Percentiles rank a stretch among this genome's conserved stretches.
Conservation (phyloP, 2,113 vertebrate genomes). For the Pluvianellus socialis region DNA sequence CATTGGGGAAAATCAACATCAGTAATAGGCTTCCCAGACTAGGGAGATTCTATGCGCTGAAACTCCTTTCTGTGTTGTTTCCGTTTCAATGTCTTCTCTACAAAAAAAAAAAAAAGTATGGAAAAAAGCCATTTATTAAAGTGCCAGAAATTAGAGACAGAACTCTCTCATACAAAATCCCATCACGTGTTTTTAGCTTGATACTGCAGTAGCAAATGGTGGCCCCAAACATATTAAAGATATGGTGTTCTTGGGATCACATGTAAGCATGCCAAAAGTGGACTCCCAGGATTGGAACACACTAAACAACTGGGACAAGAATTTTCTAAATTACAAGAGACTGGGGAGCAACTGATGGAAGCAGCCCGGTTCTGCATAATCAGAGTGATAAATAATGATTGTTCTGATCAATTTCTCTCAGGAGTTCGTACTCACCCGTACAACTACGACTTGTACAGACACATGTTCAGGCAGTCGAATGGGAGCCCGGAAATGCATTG, state of each 20-base stretch:
- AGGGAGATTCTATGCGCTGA: background rate
- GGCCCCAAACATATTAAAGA: background rate
- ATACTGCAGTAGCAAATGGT: background rate
- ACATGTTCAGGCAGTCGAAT: slow-evolving; percentile 93
- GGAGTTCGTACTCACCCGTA: slow-evolving; percentile 79
- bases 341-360: fast-evolving
- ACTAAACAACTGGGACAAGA: background rate
- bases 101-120: background rate
- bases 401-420: background rate
- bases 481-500: slow-evolving; percentile 90
- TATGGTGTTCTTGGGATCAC: fast-evolving
- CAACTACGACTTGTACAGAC: slow-evolving; percentile 89
- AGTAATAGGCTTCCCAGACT: background rate
- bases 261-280: background rate
- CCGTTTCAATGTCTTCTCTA: background rate
- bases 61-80: background rate
- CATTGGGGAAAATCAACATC: background rate
- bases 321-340: background rate
- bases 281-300: background rate
- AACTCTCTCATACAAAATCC: background rate
- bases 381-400: background rate
- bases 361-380: background rate
- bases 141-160: background rate
- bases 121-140: background rate
- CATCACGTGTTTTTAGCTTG: background rate